Conservation (phyloP, 2,888 invertebrate genomes). For the Celastrina argiolus region DNA sequence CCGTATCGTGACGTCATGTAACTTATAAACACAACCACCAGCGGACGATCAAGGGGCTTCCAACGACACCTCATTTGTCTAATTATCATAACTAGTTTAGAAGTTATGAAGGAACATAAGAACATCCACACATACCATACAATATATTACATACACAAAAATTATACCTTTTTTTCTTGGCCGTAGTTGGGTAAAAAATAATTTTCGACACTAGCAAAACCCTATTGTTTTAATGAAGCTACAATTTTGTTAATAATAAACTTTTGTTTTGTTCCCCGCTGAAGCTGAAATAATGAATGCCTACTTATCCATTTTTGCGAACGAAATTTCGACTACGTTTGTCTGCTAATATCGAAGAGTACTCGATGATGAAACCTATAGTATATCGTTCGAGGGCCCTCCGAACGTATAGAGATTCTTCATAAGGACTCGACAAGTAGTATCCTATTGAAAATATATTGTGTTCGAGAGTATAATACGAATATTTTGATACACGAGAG, state of each 20-base stretch:
- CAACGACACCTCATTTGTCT: too few relatives aligned
- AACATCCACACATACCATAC: too few relatives aligned
- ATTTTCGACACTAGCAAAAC: not conserved
- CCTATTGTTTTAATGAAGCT: not conserved
- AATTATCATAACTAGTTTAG: too few relatives aligned
- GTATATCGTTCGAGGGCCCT: not conserved
- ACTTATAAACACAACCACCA: too few relatives aligned
- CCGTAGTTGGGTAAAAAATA: too few relatives aligned
- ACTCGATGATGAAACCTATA: not conserved
- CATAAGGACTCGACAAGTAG: constrained; percentile 1
- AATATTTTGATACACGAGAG: constrained; percentile 3
- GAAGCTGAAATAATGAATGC: not conserved
- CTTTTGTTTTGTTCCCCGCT: not conserved
- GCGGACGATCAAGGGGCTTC: too few relatives aligned
- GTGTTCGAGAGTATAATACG: not conserved
- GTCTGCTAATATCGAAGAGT: constrained; percentile 3
- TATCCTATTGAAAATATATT: constrained; percentile 13
- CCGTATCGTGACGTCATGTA: too few relatives aligned
- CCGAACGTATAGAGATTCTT: constrained; percentile 3
- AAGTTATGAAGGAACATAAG: too few relatives aligned
- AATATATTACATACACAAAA: too few relatives aligned
- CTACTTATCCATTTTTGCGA: constrained; percentile 3
- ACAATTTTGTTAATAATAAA: not conserved
- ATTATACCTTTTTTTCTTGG: too few relatives aligned
- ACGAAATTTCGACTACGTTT: not conserved